These are phyloP conservation scores for Microcebus jonahi DNA, from an alignment of 2,113 vertebrate species.

Conservation along the genomic window DNA sequence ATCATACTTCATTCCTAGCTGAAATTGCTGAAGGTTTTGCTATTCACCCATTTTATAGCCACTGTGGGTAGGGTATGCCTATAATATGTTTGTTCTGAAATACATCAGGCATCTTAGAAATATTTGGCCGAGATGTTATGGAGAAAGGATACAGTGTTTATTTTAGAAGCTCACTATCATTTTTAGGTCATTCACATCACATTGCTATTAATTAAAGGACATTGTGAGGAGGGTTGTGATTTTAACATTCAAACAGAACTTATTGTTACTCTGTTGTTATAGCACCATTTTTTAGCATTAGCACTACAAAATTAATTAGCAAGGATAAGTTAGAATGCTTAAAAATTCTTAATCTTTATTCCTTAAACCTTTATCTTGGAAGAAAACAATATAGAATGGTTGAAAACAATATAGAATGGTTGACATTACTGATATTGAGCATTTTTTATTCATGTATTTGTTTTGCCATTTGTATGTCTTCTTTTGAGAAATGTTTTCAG, in stretches of 20 bases:
- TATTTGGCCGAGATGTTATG: neutral
- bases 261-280: neutral
- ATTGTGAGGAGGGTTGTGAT: neutral
- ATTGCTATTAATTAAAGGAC: neutral
- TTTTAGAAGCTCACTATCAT: neutral
- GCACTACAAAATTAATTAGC: neutral
- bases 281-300: neutral
- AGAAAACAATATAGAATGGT: neutral
- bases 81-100: neutral
- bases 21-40: neutral
- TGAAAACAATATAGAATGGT: neutral
- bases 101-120: neutral
- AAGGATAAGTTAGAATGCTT: neutral
- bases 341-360: neutral
- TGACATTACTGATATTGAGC: neutral
- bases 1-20: neutral
- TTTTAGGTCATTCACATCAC: neutral
- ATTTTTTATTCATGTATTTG: too few species aligned
- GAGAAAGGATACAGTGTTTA: neutral
- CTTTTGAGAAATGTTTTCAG: too few species aligned
- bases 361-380: neutral
- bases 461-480: too few species aligned
- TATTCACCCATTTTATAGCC: neutral
- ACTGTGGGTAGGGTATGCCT: fast-evolving
- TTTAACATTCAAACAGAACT: neutral